Evolutionary conservation across 2,797 vertebrate species (phyloP).

Genomic region (Phoxinus dragarum): DNA sequence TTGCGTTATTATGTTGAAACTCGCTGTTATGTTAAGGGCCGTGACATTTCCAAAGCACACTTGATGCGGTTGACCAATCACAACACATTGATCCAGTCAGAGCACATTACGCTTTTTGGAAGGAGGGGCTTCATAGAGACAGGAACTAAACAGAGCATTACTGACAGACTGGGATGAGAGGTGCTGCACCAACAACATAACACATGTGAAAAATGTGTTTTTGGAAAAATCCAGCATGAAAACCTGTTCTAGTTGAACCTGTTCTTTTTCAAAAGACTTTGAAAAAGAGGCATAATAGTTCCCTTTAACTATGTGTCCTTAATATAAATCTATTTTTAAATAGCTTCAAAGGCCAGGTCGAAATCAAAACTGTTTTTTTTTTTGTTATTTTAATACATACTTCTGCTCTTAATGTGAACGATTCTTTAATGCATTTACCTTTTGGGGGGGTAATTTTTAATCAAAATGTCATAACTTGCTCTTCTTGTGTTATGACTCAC

Average conservation of each 20-base stretch:
- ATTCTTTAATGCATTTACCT: background rate
- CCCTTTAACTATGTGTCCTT: background rate
- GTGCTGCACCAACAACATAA: background rate
- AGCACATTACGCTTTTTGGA: background rate
- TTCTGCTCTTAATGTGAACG: background rate
- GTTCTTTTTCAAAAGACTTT: background rate
- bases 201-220: background rate
- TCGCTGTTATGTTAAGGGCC: background rate
- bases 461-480: background rate
- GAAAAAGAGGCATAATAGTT: background rate
- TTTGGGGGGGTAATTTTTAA: background rate
- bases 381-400: background rate
- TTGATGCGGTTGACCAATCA: background rate
- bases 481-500: background rate
- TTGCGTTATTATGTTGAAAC: background rate
- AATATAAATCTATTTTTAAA: background rate
- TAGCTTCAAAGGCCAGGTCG: background rate
- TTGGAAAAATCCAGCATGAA: background rate
- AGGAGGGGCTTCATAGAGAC: background rate
- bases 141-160: background rate
- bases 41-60: background rate
- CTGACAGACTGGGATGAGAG: background rate
- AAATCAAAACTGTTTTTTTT: background rate
- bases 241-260: background rate
- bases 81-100: background rate